Base-by-base conservation (phyloP, 30 jellyfish, hydroid and myxozoan species). In the Sanderia malayensis region DNA sequence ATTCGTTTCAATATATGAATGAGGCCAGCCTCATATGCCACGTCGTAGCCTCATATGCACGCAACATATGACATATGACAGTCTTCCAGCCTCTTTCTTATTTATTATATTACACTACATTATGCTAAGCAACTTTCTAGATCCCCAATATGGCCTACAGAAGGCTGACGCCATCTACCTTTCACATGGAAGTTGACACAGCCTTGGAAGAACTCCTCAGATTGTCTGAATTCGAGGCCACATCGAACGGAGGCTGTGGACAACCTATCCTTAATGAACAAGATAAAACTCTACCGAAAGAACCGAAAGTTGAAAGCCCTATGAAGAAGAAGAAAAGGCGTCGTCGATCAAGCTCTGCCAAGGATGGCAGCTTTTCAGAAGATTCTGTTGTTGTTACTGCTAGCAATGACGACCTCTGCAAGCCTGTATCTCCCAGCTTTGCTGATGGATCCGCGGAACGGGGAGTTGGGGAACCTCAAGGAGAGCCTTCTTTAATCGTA, bases 91-190 rank as follows among this genome's bases (percentile, higher is more conserved):
- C n/a, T n/a, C n/a, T n/a, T n/a, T n/a, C n/a, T n/a, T n/a, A n/a
- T n/a, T n/a, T n/a, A n/a, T n/a, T n/a, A n/a, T n/a, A n/a, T n/a
- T n/a, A n/a, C n/a, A n/a, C n/a, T n/a, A n/a, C n/a, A n/a, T n/a
- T n/a, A n/a, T n/a, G n/a, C n/a, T n/a, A n/a, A n/a, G n/a, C n/a
- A n/a, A n/a, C 60, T n/a, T 63, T 31, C 0, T 22, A 76, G 88
- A 63, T 76, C 55, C 88, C 88, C 15, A 64, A 64, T 65, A 76
- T 76, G 88, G 88, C 80, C 4, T 76, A 62, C 73, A 67, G 88
- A 29, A 64, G 31, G 17, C 44, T 76, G 17, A 76, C 88, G 4
- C 88, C 88, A 23, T 46, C 61, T 2, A 62, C 32, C 9, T n/a
- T 44, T 57, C 77, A 61, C 31, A 19, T 63, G 22, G 88, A 62